Percentiles rank a stretch among this genome's conserved stretches.
Evolutionary conservation across 2,888 invertebrate genomes (phyloP).

Genomic region (Crocallis elinguaria): DNA sequence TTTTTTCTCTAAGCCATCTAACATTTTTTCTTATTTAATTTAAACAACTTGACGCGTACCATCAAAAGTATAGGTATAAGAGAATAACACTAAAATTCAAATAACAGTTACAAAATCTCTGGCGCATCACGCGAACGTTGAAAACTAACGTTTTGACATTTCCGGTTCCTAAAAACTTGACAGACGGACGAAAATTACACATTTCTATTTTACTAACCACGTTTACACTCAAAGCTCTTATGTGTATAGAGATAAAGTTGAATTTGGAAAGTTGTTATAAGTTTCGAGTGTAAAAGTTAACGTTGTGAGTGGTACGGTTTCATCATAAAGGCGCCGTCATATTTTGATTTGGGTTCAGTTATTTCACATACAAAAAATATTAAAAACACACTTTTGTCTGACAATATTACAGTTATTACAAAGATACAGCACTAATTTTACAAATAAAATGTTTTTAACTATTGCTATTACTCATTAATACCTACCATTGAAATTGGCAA

Average conservation of each 20-base stretch:
- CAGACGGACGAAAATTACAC: constrained; percentile 49
- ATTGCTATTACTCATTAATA: too few species aligned
- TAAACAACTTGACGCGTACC: constrained; percentile 20
- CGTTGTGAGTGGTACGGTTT: constrained; percentile 44
- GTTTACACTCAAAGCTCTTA: constrained; percentile 25
- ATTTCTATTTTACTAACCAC: not conserved
- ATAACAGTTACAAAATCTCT: constrained; percentile 50
- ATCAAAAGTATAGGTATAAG: not conserved
- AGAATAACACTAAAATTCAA: constrained; percentile 34
- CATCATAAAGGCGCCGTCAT: constrained; percentile 56
- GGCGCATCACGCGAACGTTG: constrained; percentile 65
- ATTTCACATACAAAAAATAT: constrained; percentile 53
- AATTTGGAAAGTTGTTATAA: constrained; percentile 22
- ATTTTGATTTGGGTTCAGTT: constrained; percentile 70
- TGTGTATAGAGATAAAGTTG: constrained; percentile 17
- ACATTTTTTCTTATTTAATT: too few species aligned
- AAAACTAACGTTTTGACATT: constrained; percentile 70
- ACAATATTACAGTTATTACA: not conserved
- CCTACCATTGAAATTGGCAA: too few species aligned
- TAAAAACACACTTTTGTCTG: constrained; percentile 38
- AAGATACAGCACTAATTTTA: not conserved
- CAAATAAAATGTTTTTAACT: not conserved
- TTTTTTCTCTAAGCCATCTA: too few species aligned
- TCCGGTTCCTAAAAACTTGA: constrained; percentile 70
- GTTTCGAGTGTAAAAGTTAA: constrained; percentile 14